Conservation (phyloP, 2,888 invertebrate species). For the Salticus scenicus region DNA sequence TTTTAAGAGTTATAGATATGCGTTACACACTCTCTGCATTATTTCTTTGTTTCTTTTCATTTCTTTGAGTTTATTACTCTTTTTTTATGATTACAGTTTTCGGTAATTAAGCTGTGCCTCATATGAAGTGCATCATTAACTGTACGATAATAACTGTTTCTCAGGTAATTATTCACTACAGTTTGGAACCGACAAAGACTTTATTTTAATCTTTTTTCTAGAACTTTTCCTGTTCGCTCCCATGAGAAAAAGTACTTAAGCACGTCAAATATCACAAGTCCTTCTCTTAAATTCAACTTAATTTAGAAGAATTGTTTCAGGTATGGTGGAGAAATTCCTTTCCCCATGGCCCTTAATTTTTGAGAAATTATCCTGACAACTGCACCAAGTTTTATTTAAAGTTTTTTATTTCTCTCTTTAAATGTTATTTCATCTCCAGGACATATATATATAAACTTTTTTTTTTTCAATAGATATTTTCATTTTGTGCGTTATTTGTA, state of each 20-base stretch:
- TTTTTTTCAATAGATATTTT: too few relatives aligned
- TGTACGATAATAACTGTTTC: conserved; percentile 60
- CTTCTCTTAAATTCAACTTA: conserved; percentile 61
- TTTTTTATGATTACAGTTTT: conserved; percentile 53
- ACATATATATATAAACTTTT: too few relatives aligned
- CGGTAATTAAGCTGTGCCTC: conserved; percentile 67
- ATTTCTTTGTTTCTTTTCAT: too few relatives aligned
- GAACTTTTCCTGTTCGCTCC: background rate
- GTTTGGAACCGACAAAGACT: conserved; percentile 56
- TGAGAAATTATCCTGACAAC: background rate
- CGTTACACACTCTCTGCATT: conserved; percentile 22
- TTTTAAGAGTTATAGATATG: conserved; percentile 48
- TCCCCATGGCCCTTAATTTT: background rate
- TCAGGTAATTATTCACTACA: conserved; percentile 59
- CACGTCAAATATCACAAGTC: conserved; percentile 36
- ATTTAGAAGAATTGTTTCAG: conserved; percentile 59
- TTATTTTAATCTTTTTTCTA: conserved; percentile 19
- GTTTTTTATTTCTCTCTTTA: too few relatives aligned
- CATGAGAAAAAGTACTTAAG: conserved; percentile 51
- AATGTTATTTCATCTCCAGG: background rate
- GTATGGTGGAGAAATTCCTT: conserved; percentile 26
- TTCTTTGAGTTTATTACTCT: too few relatives aligned
- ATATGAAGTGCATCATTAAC: conserved; percentile 65
- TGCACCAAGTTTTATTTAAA: background rate
- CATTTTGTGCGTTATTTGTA: too few relatives aligned